Base-by-base conservation (phyloP, 1,140 invertebrate genomes). In the Anastatus disparis region DNA sequence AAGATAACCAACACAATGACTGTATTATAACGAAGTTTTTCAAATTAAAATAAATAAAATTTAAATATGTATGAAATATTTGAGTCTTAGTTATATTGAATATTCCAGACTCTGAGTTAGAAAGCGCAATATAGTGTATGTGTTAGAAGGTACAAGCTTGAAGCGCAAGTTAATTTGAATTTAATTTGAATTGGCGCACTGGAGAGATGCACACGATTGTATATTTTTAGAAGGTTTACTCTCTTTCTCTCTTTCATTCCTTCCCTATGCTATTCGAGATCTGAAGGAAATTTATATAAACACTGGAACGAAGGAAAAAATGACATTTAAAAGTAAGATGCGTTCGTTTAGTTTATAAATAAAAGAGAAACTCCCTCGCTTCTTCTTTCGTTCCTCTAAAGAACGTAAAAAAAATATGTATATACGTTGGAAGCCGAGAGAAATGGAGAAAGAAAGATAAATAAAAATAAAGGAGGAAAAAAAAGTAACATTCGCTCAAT, bases 291-390 rank as follows among this genome's bases (percentile, higher is more conserved):
- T 59, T 59, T 42, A 42, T 59, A 42, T 40, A 42, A 42, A 42
- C 22, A 35, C 38, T 13, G 15, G 17, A 13, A 27, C 22, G 27
- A n/a, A 24, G 24, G 22, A 3, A 40, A 42, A 59, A 59, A 42
- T 42, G 56, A 59, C 17, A 59, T 52, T 42, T 59, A 59, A 31
- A 59, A 59, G 31, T 42, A 42, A 40, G 40, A 59, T 52, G 35
- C n/a, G 31, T 10, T 12, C 20, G 9, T 8, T 17, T 13, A 35
- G 27, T 48, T 52, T 52, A 67, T 44, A 69, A 71, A 72, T 76
- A 74, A 64, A 72, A 52, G 50, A 52, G 50, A 9, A 13, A 52
- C 50, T 48, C n/a, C n/a, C n/a, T n/a, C n/a, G n/a, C n/a, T n/a
- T 35, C n/a, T 42, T 50, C 17, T 13, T 20, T 35, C 10, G 13